Evolutionary conservation across 2,113 vertebrate species (phyloP).

Genomic region (Astatotilapia flaviijosephi): DNA sequence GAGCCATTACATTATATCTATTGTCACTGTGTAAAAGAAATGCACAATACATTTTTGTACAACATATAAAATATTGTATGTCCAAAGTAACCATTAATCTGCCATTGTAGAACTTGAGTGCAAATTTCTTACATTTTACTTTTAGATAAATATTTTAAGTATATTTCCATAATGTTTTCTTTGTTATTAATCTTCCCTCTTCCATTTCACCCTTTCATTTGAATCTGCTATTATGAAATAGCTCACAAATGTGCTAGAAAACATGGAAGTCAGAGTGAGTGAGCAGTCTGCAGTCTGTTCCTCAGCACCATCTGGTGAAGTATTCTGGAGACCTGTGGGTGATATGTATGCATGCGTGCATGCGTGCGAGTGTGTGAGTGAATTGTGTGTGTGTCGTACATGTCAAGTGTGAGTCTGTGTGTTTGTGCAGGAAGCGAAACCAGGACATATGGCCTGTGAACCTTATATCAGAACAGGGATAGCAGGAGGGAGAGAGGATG

Average conservation of each 20-base stretch:
- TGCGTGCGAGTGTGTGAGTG: neutral
- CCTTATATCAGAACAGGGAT: conserved; percentile 1
- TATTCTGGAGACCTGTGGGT: conserved; percentile 40
- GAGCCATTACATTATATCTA: neutral
- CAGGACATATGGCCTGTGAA: conserved; percentile 57
- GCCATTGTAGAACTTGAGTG: neutral
- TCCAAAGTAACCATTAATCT: neutral
- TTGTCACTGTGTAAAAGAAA: neutral
- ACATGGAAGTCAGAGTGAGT: neutral
- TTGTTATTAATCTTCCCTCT: neutral
- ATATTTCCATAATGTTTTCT: neutral
- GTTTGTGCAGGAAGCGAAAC: conserved; percentile 20
- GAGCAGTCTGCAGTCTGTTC: conserved; percentile 12
- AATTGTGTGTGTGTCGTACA: neutral
- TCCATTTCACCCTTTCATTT: neutral
- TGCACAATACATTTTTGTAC: neutral
- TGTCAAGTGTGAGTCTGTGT: conserved; percentile 1
- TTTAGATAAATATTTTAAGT: neutral
- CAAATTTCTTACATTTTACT: neutral
- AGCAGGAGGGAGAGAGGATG: neutral
- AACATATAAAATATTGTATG: neutral
- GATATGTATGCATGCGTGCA: neutral
- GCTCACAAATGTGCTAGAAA: neutral
- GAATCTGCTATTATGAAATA: neutral
- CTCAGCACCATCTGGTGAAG: conserved; percentile 56